phyloP scores from a whole-genome alignment of 2,113 vertebrate species.

The Suncus etruscus region DNA sequence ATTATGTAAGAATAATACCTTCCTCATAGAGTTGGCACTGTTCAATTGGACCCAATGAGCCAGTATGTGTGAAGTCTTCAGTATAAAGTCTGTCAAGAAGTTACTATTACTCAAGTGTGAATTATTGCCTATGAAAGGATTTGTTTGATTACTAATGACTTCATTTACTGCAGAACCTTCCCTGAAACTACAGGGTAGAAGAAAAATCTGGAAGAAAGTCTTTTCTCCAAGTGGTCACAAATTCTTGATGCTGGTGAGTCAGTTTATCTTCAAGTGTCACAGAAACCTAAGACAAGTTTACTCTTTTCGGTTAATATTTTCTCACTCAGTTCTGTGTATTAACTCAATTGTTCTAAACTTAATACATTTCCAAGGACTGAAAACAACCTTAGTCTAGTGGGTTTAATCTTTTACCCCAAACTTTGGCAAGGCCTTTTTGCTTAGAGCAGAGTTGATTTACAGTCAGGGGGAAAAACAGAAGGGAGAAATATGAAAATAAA shows the following conservation, averaged over 20 bases:
- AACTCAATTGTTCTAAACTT: slow-evolving; percentile 45
- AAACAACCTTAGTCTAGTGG: slow-evolving; percentile 73
- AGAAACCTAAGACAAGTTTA: slow-evolving; percentile 35
- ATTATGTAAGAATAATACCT: not conserved
- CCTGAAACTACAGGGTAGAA: not conserved
- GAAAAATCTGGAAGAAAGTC: not conserved
- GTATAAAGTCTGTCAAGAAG: not conserved
- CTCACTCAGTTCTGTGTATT: slow-evolving; percentile 48
- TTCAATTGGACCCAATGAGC: not conserved
- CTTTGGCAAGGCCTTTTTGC: slow-evolving; percentile 72
- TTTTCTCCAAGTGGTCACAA: not conserved
- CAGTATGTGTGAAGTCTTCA: not conserved
- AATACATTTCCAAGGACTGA: slow-evolving; percentile 61
- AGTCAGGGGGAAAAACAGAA: slow-evolving; percentile 67
- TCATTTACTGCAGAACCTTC: not conserved
- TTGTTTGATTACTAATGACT: not conserved
- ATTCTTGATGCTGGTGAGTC: not conserved
- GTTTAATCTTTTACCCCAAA: slow-evolving; percentile 79
- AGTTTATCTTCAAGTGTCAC: not conserved
- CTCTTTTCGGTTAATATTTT: slow-evolving; percentile 29
- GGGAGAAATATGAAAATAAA: slow-evolving; percentile 79
- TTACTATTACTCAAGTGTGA: not conserved
- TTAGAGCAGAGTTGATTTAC: slow-evolving; percentile 69
- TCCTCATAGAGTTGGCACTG: not conserved
- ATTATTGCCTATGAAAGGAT: not conserved